A percentile compares a stretch with the other conserved stretches of the same genome.
phyloP scores from a whole-genome alignment of 1,140 invertebrate species.

The Alviniconcha marisindica region DNA sequence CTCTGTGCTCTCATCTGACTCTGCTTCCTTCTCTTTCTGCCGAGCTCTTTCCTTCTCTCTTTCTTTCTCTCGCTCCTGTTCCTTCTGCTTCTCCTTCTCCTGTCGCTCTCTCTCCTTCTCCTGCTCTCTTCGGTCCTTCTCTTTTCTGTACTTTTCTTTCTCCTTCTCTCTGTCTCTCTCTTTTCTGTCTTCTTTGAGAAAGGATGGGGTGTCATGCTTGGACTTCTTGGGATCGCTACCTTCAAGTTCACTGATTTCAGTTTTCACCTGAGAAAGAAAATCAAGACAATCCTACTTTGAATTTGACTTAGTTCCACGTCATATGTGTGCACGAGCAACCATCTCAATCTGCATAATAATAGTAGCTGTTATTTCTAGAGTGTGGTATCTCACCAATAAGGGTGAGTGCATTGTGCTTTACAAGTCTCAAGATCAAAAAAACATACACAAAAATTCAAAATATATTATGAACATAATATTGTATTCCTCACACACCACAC shows the following conservation, averaged over 20 bases:
- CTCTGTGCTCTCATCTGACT: slow-evolving; percentile 43
- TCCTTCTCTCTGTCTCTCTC: slow-evolving; percentile 47
- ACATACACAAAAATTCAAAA: too few relatives aligned
- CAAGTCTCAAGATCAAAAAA: too few relatives aligned
- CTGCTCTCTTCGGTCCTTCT: slow-evolving; percentile 33
- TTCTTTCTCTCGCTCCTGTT: slow-evolving; percentile 35
- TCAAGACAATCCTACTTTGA: neutral
- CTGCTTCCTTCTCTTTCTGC: slow-evolving; percentile 42
- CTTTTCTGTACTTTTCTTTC: slow-evolving; percentile 37
- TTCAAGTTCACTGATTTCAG: slow-evolving; percentile 41
- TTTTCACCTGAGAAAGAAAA: slow-evolving; percentile 27
- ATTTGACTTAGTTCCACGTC: too few relatives aligned
- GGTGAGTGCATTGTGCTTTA: too few relatives aligned
- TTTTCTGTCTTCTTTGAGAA: slow-evolving; percentile 44
- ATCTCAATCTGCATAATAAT: too few relatives aligned
- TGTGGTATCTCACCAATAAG: too few relatives aligned
- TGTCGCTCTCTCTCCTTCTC: slow-evolving; percentile 44
- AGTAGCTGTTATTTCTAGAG: too few relatives aligned
- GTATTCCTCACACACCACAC: too few relatives aligned
- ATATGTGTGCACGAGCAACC: too few relatives aligned
- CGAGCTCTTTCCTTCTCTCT: slow-evolving; percentile 43
- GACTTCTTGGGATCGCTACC: slow-evolving; percentile 42
- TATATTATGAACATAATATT: too few relatives aligned
- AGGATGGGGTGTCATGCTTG: slow-evolving; percentile 40
- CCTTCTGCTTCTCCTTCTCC: slow-evolving; percentile 38